These are phyloP conservation scores for Drosophila austrosaltans DNA, from an alignment of 2,888 invertebrate species.

Conservation along the genomic window DNA sequence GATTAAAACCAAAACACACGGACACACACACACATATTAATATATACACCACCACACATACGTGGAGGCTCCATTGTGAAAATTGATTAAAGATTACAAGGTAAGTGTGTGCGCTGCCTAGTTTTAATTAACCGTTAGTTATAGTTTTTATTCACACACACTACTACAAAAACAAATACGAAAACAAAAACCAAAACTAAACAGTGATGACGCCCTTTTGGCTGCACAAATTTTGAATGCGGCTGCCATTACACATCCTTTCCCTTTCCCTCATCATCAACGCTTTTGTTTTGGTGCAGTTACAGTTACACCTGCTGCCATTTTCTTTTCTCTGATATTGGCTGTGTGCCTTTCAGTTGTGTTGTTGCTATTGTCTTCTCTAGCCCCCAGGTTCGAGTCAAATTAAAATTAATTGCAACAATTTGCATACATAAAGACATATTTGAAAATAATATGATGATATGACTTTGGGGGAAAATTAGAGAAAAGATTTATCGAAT, in stretches of 20 bases:
- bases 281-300: conserved; percentile 1
- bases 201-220: conserved; percentile 65
- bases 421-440: conserved; percentile 61
- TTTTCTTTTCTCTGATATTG: conserved; percentile 58
- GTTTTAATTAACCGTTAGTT: conserved; percentile 58
- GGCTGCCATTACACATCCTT: conserved; percentile 34
- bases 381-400: conserved; percentile 47
- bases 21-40: conserved; percentile 36
- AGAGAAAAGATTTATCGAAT: conserved; percentile 31
- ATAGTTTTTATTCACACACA: conserved; percentile 38
- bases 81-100: conserved; percentile 74
- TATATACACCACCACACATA: conserved; percentile 29
- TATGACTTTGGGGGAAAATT: background rate
- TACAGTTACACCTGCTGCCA: conserved; percentile 73
- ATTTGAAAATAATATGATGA: conserved; percentile 14
- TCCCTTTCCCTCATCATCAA: background rate
- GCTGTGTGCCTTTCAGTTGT: conserved; percentile 29
- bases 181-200: conserved; percentile 3
- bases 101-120: conserved; percentile 57
- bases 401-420: conserved; percentile 70
- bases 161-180: conserved; percentile 6
- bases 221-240: conserved; percentile 51
- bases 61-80: conserved; percentile 56
- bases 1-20: conserved; percentile 73
- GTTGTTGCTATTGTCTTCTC: conserved; percentile 42